Base-by-base conservation (phyloP, 1,140 invertebrate species). In the Subanguina moxae region DNA sequence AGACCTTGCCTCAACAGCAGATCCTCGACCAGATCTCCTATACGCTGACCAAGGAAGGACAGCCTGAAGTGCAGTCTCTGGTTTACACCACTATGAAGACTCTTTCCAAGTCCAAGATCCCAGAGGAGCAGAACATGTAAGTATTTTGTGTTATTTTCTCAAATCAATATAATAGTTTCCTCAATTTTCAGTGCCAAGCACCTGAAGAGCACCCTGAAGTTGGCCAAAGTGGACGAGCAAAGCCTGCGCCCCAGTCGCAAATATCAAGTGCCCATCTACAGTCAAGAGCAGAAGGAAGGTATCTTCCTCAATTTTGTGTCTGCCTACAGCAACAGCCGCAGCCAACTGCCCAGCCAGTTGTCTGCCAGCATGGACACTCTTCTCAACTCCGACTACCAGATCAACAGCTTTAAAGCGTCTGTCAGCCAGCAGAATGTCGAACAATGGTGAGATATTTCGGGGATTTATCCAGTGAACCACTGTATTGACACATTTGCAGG, bases 241-340 rank as follows among this genome's bases (percentile, higher is more conserved):
- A 59, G 66, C 30, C 62, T 77, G 30, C 69, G 69, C 19, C 38
- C 62, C 21, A 42, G 38, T 48, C 58, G 69, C 25, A 28, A 43
- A n/a, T 61, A 74, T 23, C 66, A 70, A 25, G 27, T 74, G 8
- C 74, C 74, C n/a, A 27, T 78, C 48, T 76, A 77, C 65, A 71
- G 48, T 15, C 46, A 43, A 1, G 65, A 75, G 38, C 52, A 71
- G 25, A 46, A 72, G 15, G 71, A 73, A 57, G 71, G 71, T 13
- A 19, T 76, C 17, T 69, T 78, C 57, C 25, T 76, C 5, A 59
- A 28, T 27, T 43, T 76, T 28, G 62, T 76, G 21, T 68, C 69
- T 28, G 56, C 70, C 15, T 42, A 74, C 46, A 65, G 8, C 57
- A 68, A 28, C 58, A 46, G 46, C 59, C 57, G 75, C 45, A 45